Conservation (phyloP, 2,797 vertebrate species). For the Crenuchus spilurus region DNA sequence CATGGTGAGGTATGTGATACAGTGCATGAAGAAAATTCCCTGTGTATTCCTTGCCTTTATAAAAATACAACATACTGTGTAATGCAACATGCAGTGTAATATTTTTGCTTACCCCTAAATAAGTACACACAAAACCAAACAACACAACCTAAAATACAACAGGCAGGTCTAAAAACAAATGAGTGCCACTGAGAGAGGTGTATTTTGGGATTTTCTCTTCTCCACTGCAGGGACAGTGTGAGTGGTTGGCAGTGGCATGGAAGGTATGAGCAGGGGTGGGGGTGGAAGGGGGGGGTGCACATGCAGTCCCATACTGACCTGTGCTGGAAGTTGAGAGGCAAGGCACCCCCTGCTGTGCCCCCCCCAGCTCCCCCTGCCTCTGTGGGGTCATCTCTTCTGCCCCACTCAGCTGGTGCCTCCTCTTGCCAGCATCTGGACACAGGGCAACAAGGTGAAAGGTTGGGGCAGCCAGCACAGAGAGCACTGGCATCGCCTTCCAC, state of each 20-base stretch:
- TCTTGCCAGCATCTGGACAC: constrained; percentile 87
- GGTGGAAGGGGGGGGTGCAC: constrained; percentile 74
- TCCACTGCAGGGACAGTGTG: constrained; percentile 26
- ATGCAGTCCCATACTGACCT: constrained; percentile 84
- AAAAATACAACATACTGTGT: too few relatives aligned
- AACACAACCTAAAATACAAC: not conserved
- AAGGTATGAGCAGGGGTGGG: constrained; percentile 75
- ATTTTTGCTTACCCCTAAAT: too few relatives aligned
- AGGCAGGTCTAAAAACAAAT: not conserved
- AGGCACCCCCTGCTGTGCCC: constrained; percentile 81
- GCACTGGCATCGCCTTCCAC: constrained; percentile 65
- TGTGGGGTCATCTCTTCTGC: constrained; percentile 80
- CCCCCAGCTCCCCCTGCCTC: constrained; percentile 84
- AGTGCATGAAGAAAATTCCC: too few relatives aligned
- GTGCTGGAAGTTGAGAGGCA: constrained; percentile 86
- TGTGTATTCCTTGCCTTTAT: too few relatives aligned
- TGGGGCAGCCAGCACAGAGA: constrained; percentile 69
- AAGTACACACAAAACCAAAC: not conserved
- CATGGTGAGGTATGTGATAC: too few relatives aligned
- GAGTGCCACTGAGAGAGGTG: not conserved
- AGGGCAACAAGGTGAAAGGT: constrained; percentile 83
- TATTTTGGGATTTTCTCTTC: not conserved
- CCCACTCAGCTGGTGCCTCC: constrained; percentile 81
- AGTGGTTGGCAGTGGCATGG: constrained; percentile 67
- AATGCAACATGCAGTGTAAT: too few relatives aligned